These are phyloP conservation scores for Rhinatrema bivittatum DNA, from an alignment of 2,797 vertebrate genomes.

Conservation along the genomic window DNA sequence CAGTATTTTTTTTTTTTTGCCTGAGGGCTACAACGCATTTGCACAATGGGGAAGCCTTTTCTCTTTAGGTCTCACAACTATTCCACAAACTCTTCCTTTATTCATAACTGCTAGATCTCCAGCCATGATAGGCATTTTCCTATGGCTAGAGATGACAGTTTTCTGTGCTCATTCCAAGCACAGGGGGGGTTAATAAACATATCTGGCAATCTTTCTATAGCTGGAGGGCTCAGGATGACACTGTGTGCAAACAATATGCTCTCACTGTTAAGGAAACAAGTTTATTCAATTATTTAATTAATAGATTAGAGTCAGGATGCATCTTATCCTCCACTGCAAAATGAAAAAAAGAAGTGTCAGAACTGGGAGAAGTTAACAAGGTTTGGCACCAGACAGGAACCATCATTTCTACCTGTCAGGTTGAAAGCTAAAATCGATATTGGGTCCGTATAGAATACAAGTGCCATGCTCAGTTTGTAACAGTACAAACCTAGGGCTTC, in stretches of 20 bases:
- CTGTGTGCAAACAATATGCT: slow-evolving; percentile 86
- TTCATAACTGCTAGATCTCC: slow-evolving; percentile 75
- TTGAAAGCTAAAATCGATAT: too few species aligned
- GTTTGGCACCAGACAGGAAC: slow-evolving; percentile 49
- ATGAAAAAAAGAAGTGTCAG: slow-evolving; percentile 49
- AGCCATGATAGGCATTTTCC: slow-evolving; percentile 76
- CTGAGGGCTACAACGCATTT: slow-evolving; percentile 73
- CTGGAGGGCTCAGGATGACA: slow-evolving; percentile 76
- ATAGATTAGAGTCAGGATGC: slow-evolving; percentile 85
- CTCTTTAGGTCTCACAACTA: slow-evolving; percentile 68
- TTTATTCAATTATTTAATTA: slow-evolving; percentile 99
- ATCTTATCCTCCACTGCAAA: slow-evolving; percentile 74
- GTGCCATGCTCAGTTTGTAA: too few species aligned
- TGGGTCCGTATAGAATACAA: too few species aligned
- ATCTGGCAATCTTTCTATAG: slow-evolving; percentile 85
- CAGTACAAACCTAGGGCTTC: too few species aligned
- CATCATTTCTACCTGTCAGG: too few species aligned
- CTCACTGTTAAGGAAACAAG: slow-evolving; percentile 79
- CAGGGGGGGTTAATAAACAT: slow-evolving; percentile 92
- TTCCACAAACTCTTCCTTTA: slow-evolving; percentile 74
- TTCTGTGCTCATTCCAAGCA: slow-evolving; percentile 79
- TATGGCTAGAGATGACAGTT: slow-evolving; percentile 73
- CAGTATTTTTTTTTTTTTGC: slow-evolving; percentile 64
- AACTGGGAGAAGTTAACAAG: slow-evolving; percentile 53
- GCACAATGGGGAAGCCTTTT: slow-evolving; percentile 72